Percentiles rank a stretch among this genome's conserved stretches.
phyloP scores from a whole-genome alignment of 2,113 vertebrate species.

The Bothrops jararaca region DNA sequence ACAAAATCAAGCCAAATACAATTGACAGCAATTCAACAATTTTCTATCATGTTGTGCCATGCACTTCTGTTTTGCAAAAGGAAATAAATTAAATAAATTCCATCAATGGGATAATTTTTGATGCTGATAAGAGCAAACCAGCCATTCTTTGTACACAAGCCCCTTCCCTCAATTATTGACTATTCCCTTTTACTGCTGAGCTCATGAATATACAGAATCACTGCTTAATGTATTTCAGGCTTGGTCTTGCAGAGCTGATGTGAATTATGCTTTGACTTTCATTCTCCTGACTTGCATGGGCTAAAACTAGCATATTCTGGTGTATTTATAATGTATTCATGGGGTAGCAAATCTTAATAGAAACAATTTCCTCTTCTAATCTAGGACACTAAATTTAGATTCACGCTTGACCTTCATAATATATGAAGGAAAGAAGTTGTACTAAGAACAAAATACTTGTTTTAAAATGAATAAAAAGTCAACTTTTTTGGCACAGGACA shows the following conservation, averaged over 20 bases:
- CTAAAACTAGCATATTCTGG: not conserved
- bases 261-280: not conserved
- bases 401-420: constrained; percentile 10
- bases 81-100: constrained; percentile 34
- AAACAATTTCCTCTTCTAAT: constrained; percentile 30
- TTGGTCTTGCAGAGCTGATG: not conserved
- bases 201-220: constrained; percentile 18
- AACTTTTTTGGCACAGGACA: not conserved
- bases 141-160: constrained; percentile 1
- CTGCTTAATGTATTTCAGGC: constrained; percentile 9
- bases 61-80: constrained; percentile 24
- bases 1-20: constrained; percentile 3
- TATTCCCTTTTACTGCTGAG: constrained; percentile 1
- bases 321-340: constrained; percentile 28
- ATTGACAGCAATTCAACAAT: constrained; percentile 4
- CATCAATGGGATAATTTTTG: constrained; percentile 25
- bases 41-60: not conserved
- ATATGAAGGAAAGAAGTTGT: constrained; percentile 21
- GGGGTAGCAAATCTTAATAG: constrained; percentile 41
- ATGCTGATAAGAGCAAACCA: not conserved
- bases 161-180: not conserved
- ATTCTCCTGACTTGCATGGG: fast-evolving
- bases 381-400: constrained; percentile 26
- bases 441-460: not conserved
- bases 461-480: not conserved